Evolutionary conservation across 2,113 vertebrate species (phyloP).

Genomic region (Forbesichthys papilliferus): DNA sequence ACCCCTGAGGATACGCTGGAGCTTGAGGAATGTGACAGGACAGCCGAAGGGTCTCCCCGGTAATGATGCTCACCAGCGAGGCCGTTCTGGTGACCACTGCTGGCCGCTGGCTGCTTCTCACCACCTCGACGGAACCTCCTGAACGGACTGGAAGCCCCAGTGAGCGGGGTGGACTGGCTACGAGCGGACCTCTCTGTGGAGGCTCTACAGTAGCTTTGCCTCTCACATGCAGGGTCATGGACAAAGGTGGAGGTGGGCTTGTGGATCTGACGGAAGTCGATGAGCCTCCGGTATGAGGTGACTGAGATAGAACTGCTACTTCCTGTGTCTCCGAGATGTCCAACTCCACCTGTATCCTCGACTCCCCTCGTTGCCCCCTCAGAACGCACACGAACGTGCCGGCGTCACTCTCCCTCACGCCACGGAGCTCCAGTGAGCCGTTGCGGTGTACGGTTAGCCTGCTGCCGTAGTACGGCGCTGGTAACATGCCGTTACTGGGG

Average conservation of each 20-base stretch:
- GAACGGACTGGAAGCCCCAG: slow-evolving; percentile 17
- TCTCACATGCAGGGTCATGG: slow-evolving; percentile 72
- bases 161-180: slow-evolving; percentile 15
- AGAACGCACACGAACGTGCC: slow-evolving; percentile 84
- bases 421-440: slow-evolving; percentile 85
- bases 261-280: slow-evolving; percentile 15
- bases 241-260: slow-evolving; percentile 4
- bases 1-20: slow-evolving; percentile 33
- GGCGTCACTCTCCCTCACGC: slow-evolving; percentile 74
- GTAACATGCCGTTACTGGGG: slow-evolving; percentile 85
- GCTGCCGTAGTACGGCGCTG: slow-evolving; percentile 86
- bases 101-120: slow-evolving; percentile 62
- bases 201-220: slow-evolving; percentile 67
- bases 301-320: neutral
- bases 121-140: neutral
- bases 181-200: slow-evolving; percentile 9
- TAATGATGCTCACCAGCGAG: slow-evolving; percentile 84
- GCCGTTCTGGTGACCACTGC: slow-evolving; percentile 73
- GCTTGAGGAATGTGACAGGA: slow-evolving; percentile 67
- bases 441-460: slow-evolving; percentile 87
- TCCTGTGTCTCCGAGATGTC: slow-evolving; percentile 70
- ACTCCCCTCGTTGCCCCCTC: slow-evolving; percentile 83
- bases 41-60: slow-evolving; percentile 85
- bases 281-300: slow-evolving; percentile 7
- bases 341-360: slow-evolving; percentile 79